These are phyloP conservation scores for Ptiloglossa arizonensis DNA, from an alignment of 1,140 invertebrate genomes.

Conservation along the genomic window DNA sequence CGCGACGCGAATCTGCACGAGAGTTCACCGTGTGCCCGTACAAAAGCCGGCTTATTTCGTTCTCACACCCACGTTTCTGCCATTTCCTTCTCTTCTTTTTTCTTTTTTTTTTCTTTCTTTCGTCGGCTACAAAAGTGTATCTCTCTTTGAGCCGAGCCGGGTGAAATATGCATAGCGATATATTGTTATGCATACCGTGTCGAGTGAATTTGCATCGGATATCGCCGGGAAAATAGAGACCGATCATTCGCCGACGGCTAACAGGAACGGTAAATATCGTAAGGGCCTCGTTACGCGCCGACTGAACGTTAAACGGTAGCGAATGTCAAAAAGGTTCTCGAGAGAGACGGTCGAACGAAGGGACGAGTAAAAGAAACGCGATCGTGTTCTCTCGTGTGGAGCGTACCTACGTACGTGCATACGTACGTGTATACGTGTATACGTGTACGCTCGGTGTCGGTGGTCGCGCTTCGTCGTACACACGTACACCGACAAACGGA, in stretches of 20 bases:
- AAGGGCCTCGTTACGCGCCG: conserved; percentile 46
- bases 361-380: conserved; percentile 9
- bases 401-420: too few relatives aligned
- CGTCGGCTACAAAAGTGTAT: not conserved
- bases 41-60: not conserved
- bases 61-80: not conserved
- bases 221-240: conserved; percentile 51
- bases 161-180: conserved; percentile 50
- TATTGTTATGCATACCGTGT: conserved; percentile 59
- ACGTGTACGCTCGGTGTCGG: too few relatives aligned
- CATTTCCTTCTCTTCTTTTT: not conserved
- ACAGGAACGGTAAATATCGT: conserved; percentile 51
- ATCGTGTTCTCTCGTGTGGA: too few relatives aligned
- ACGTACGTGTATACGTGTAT: not conserved
- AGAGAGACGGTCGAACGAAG: not conserved
- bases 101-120: too few relatives aligned
- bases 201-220: conserved; percentile 60
- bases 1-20: too few relatives aligned
- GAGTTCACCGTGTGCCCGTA: too few relatives aligned
- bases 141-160: conserved; percentile 30
- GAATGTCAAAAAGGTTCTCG: not conserved
- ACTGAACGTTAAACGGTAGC: conserved; percentile 26
- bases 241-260: conserved; percentile 54
- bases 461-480: not conserved
- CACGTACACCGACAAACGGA: not conserved